Evolutionary conservation across 2,113 vertebrate genomes (phyloP).

Genomic region (Oreotragus oreotragus): DNA sequence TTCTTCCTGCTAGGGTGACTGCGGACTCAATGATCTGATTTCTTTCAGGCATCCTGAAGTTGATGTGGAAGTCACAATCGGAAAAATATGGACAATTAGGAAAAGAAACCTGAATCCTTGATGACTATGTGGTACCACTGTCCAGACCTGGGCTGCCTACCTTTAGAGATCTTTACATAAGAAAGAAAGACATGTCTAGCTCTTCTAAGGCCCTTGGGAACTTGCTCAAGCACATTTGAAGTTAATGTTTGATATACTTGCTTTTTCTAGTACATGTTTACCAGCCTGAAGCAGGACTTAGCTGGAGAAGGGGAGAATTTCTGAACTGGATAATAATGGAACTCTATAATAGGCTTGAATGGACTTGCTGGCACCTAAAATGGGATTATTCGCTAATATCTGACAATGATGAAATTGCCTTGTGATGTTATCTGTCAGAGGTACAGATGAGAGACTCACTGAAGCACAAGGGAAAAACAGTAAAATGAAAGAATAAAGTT

Average conservation of each 20-base stretch:
- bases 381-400: neutral
- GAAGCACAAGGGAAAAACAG: neutral
- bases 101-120: neutral
- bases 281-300: neutral
- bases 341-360: neutral
- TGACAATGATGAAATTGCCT: neutral
- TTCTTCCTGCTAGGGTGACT: neutral
- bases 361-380: neutral
- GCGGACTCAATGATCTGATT: neutral
- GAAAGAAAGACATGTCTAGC: neutral
- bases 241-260: neutral
- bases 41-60: neutral
- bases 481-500: neutral
- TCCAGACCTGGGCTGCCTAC: neutral
- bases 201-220: neutral
- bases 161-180: neutral
- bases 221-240: neutral
- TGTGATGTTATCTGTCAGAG: neutral
- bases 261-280: neutral
- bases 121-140: fast-evolving
- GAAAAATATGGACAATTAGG: neutral
- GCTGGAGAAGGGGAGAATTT: neutral
- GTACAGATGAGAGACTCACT: neutral
- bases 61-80: neutral
- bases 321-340: neutral